Base-by-base conservation (phyloP, 1,140 invertebrate species). In the Sesamia nonagrioides region DNA sequence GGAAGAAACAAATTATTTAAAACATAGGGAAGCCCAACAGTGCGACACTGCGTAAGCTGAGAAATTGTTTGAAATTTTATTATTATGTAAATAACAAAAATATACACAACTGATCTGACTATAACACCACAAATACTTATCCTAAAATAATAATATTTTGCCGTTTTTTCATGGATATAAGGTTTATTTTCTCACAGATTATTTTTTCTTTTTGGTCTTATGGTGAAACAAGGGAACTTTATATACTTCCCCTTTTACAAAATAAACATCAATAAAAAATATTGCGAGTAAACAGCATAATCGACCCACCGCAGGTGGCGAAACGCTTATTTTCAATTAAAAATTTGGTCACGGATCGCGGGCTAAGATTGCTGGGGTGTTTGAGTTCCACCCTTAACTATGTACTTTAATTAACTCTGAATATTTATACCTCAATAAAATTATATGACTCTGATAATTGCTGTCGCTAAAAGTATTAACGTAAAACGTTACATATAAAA, bases 301-400 rank as follows among this genome's bases (percentile, higher is more conserved):
- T 73, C 56, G n/a, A 35, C 71, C 3, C 48, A 0, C 3, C 2
- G 17, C 52, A 73, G 52, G 71, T 73, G 72, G 68, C 72, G 45
- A 78, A 60, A 78, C 9, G 76, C 18, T 71, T 61, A 60, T 8
- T 58, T 78, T 60, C 66, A 78, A 79, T 73, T 79, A 73, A 79
- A 71, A 78, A 79, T 73, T 54, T 77, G 60, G 60, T 54, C 77
- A 79, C 58, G 77, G 77, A 79, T 72, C 58, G 77, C 63, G 58
- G 37, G 48, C 42, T 69, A 79, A 73, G 77, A 79, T 79, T 79
- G 77, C 60, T 54, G 40, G 54, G 45, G 52, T 58, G 71, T 66
- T 79, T 54, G 60, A 68, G 63, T 68, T 48, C 58, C 40, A 73
- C 69, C 58, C 69, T 54, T 21, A 50, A 56, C 75, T 69, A 48